Conservation (phyloP, 64 coral and sea anemone genomes). For the Exaiptasia diaphana region DNA sequence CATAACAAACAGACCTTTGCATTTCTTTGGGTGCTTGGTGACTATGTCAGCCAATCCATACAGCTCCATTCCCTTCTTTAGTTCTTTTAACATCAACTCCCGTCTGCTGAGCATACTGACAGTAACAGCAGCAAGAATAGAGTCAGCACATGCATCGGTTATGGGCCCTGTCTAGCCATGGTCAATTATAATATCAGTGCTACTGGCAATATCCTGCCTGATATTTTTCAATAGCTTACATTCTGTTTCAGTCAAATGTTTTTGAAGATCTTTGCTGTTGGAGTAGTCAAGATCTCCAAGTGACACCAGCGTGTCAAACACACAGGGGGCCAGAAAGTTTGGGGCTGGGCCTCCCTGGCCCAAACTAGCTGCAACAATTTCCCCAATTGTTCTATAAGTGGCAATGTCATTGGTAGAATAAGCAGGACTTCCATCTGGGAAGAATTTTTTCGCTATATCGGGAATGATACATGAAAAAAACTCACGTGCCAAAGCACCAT, state of each 20-base stretch:
- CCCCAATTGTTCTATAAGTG: conserved; percentile 38
- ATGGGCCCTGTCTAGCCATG: conserved; percentile 62
- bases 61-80: conserved; percentile 38
- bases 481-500: conserved; percentile 69
- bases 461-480: conserved; percentile 63
- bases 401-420: conserved; percentile 70
- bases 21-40: conserved; percentile 25
- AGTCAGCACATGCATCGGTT: conserved; percentile 41
- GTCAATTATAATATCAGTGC: conserved; percentile 41
- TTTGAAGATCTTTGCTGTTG: conserved; percentile 22
- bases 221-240: background rate
- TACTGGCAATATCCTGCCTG: conserved; percentile 8
- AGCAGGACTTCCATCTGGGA: conserved; percentile 54
- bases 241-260: conserved; percentile 32
- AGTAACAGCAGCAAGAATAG: conserved; percentile 45
- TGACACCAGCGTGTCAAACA: conserved; percentile 38
- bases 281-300: conserved; percentile 30
- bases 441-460: conserved; percentile 67
- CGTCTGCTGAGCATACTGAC: conserved; percentile 62
- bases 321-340: conserved; percentile 61
- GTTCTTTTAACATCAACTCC: conserved; percentile 41
- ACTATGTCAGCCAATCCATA: conserved; percentile 45
- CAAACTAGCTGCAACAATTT: conserved; percentile 64
- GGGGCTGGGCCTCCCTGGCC: conserved; percentile 68
- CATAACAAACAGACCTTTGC: conserved; percentile 51